Evolutionary conservation across 2,797 vertebrate species (phyloP), one percentile per base, ranked within the genome.

Genomic region (Rhabdomys pumilio): DNA sequence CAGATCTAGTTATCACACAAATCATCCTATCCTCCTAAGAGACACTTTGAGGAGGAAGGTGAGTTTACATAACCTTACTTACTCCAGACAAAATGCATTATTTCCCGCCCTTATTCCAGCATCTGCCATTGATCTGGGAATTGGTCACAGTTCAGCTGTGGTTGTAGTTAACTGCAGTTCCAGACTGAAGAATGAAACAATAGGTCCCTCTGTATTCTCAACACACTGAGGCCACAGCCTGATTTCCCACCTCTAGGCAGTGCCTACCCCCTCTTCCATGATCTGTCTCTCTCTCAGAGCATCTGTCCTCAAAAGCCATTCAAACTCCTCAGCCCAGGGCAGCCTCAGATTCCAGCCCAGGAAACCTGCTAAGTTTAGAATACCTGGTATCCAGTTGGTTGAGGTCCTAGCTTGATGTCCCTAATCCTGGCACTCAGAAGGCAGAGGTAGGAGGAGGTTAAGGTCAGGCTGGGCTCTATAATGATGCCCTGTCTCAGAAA

Each of bases 171-270:
- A 93, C 72, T 47, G 75, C 38, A 59, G 47, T 76, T 91, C 69
- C 91, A 96, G 88, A 61, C n/a, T 55, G 65, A 3, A 22, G 77
- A 57, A 67, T 0, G 5, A 79, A 92, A 95, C 89, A 97, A 95
- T n/a, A 80, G 31, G 14, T 82, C 20, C 24, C 90, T 96, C 84
- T 96, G 93, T 96, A 87, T 95, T 86, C 92, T 91, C 61, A 41
- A 38, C 75, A 34, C 3, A 34, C 82, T 44, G 77, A 20, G 76
- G 38, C 65, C 57, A 6, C 5, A 29, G 47, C 73, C 96, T 65
- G 3, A 3, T 1, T 26, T 41, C 26, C 41, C 26, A n/a, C 69
- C 69, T 3, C 41, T 2, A 29, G 77, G 57, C 59, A 15, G 67
- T 1, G 1, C 77, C 50, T 10, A 24, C 41, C 47, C 77, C 38